Evolutionary conservation across 1,140 invertebrate species (phyloP).

Genomic region (Matsumurasca onukii): DNA sequence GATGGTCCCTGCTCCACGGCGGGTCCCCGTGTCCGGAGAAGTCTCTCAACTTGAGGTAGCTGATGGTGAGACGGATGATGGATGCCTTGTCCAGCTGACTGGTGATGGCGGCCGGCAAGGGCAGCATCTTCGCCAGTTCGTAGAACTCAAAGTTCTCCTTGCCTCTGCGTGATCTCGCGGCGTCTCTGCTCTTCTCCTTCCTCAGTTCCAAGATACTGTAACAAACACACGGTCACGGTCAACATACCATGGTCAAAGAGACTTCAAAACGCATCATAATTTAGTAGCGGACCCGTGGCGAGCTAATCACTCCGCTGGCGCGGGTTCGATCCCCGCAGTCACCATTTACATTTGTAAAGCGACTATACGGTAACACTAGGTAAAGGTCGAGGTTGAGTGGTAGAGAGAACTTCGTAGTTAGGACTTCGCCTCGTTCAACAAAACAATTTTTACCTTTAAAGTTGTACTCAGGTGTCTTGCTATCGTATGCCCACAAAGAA

Average conservation of each 20-base stretch:
- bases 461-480: no score
- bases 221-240: conserved; percentile 39
- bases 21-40: conserved; percentile 95
- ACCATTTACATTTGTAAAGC: no score
- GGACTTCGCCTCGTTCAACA: no score
- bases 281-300: background rate
- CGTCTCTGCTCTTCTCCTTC: conserved; percentile 96
- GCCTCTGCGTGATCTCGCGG: conserved; percentile 88
- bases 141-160: conserved; percentile 99
- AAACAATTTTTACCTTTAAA: no score
- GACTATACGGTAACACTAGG: no score
- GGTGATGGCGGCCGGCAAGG: conserved; percentile 93
- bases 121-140: conserved; percentile 96
- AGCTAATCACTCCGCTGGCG: no score
- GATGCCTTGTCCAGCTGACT: conserved; percentile 98
- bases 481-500: no score
- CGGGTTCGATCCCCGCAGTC: no score
- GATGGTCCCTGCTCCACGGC: conserved; percentile 83
- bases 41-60: conserved; percentile 93
- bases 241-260: background rate
- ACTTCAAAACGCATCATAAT: background rate
- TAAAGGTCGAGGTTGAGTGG: no score
- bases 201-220: conserved; percentile 93
- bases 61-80: conserved; percentile 97
- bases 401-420: no score